Conservation (phyloP, 2,888 invertebrate genomes). For the Adela reaumurella region DNA sequence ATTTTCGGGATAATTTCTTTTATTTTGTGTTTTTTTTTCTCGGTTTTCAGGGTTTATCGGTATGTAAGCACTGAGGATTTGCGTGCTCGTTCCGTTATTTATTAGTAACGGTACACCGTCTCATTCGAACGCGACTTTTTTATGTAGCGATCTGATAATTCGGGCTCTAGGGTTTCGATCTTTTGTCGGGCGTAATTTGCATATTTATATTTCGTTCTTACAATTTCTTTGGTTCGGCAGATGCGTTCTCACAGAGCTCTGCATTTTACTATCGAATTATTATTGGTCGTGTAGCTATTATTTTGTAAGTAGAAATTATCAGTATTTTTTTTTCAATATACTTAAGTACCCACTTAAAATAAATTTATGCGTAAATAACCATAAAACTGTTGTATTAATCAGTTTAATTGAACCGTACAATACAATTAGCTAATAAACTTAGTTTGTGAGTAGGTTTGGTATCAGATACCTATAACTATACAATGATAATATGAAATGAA, state of each 20-base stretch:
- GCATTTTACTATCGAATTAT: too few species aligned
- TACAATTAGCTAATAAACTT: too few species aligned
- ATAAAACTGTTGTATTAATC: too few species aligned
- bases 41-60: neutral
- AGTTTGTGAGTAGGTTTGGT: too few species aligned
- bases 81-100: neutral
- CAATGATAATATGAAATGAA: too few species aligned
- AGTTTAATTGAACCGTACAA: too few species aligned
- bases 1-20: slow-evolving; percentile 12
- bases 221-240: neutral
- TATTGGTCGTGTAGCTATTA: too few species aligned
- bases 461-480: too few species aligned
- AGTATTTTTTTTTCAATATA: too few species aligned
- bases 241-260: neutral
- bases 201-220: neutral
- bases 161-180: slow-evolving; percentile 3
- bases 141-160: neutral
- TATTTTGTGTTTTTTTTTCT: neutral
- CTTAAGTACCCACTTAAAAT: too few species aligned
- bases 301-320: too few species aligned
- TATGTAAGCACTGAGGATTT: neutral
- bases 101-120: neutral
- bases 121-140: neutral
- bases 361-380: too few species aligned
- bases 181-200: slow-evolving; percentile 8